Conservation (phyloP, 2,888 invertebrate species). For the Germaria angustata region DNA sequence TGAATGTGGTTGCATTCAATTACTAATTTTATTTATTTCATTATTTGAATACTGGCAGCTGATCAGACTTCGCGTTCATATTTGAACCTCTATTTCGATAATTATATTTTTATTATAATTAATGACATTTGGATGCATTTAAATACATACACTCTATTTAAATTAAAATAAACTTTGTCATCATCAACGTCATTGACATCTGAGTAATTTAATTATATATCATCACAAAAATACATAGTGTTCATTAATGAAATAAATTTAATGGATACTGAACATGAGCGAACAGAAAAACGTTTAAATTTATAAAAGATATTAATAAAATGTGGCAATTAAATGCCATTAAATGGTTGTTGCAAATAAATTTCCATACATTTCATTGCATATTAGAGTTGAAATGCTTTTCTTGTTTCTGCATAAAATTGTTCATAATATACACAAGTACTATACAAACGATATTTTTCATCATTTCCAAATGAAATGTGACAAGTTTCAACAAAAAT, state of each 20-base stretch:
- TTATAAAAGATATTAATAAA: slow-evolving; percentile 51
- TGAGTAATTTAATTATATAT: slow-evolving; percentile 50
- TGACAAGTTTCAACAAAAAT: slow-evolving; percentile 53
- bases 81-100: neutral
- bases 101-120: slow-evolving; percentile 20
- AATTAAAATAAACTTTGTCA: slow-evolving; percentile 24
- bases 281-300: neutral
- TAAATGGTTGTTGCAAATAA: slow-evolving; percentile 46
- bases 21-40: neutral
- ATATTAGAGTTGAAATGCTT: neutral
- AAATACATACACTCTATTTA: slow-evolving; percentile 5
- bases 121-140: slow-evolving; percentile 9
- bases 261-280: slow-evolving; percentile 52
- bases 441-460: neutral
- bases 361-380: slow-evolving; percentile 28
- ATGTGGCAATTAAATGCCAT: slow-evolving; percentile 53
- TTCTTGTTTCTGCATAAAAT: neutral
- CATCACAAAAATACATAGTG: slow-evolving; percentile 55
- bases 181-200: slow-evolving; percentile 17
- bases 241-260: slow-evolving; percentile 55
- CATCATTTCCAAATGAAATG: slow-evolving; percentile 47
- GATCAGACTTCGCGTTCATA: neutral
- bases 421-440: neutral
- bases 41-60: slow-evolving; percentile 6
- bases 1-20: neutral